These are phyloP conservation scores for Polymixis lichenea DNA, from an alignment of 2,888 invertebrate species.

Conservation along the genomic window DNA sequence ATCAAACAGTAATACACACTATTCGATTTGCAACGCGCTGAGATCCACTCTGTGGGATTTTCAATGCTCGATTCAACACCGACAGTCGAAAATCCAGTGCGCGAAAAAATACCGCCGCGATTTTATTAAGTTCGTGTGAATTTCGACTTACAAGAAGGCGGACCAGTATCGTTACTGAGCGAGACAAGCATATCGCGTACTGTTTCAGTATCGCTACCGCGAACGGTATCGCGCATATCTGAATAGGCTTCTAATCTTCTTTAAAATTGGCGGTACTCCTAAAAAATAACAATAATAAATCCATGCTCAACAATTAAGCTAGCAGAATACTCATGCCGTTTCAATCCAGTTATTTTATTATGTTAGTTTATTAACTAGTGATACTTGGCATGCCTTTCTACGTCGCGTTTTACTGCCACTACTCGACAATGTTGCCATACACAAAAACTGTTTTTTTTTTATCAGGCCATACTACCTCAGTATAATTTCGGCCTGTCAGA, in stretches of 20 bases:
- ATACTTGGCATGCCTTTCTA: conserved; percentile 76
- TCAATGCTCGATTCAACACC: too few relatives aligned
- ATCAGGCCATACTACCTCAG: neutral
- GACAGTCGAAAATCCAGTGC: too few relatives aligned
- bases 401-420: conserved; percentile 69
- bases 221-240: too few relatives aligned
- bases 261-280: neutral
- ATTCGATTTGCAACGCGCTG: too few relatives aligned
- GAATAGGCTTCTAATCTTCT: neutral
- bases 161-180: too few relatives aligned
- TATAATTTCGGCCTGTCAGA: neutral
- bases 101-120: too few relatives aligned
- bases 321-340: conserved; percentile 75
- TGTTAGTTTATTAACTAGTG: conserved; percentile 73
- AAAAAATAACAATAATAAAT: conserved; percentile 40
- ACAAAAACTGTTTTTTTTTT: neutral
- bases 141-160: too few relatives aligned
- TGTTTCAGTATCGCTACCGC: too few relatives aligned
- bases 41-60: too few relatives aligned
- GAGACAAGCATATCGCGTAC: too few relatives aligned
- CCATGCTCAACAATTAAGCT: conserved; percentile 79
- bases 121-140: too few relatives aligned
- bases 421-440: conserved; percentile 48
- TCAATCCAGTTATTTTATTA: conserved; percentile 66
- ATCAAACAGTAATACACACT: too few relatives aligned